A percentile compares a stretch with the other conserved stretches of the same genome.
These are phyloP conservation scores for Naja naja DNA, from an alignment of 2,113 vertebrate genomes.

Conservation along the genomic window DNA sequence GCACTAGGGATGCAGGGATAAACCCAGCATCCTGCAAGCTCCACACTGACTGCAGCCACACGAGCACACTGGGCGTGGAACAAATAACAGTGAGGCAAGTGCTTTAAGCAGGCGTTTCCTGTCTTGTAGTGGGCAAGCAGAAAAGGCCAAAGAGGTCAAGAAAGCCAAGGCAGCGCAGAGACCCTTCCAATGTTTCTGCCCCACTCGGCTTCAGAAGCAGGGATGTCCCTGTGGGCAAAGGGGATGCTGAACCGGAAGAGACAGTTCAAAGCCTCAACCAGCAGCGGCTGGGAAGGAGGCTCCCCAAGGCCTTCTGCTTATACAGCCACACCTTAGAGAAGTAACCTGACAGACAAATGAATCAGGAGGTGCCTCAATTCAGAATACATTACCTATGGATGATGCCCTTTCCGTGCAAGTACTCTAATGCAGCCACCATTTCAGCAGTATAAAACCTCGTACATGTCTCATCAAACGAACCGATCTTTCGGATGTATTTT, in stretches of 20 bases:
- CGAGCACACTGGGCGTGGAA: background rate
- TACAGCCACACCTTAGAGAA: background rate
- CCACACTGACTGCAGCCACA: background rate
- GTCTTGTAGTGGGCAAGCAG: background rate
- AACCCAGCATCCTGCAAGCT: background rate
- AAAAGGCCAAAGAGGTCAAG: background rate
- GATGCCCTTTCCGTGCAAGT: conserved; percentile 94
- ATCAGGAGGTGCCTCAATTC: background rate
- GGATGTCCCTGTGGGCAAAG: background rate
- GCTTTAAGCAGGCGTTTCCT: background rate
- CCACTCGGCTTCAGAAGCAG: background rate
- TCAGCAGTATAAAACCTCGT: conserved; percentile 97
- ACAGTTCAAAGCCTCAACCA: background rate
- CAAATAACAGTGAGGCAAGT: background rate
- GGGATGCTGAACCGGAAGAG: background rate
- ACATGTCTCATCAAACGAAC: conserved; percentile 98
- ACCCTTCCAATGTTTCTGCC: background rate
- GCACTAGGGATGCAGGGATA: background rate
- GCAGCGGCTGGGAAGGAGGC: too few species aligned
- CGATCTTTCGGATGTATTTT: conserved; percentile 99
- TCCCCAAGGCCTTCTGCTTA: background rate
- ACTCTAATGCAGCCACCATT: conserved; percentile 94
- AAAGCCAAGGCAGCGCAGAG: background rate
- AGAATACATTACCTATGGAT: conserved; percentile 88
- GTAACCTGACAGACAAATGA: background rate